These are phyloP conservation scores for Tinamus major DNA, from an alignment of 2,797 vertebrate genomes.

Conservation along the genomic window DNA sequence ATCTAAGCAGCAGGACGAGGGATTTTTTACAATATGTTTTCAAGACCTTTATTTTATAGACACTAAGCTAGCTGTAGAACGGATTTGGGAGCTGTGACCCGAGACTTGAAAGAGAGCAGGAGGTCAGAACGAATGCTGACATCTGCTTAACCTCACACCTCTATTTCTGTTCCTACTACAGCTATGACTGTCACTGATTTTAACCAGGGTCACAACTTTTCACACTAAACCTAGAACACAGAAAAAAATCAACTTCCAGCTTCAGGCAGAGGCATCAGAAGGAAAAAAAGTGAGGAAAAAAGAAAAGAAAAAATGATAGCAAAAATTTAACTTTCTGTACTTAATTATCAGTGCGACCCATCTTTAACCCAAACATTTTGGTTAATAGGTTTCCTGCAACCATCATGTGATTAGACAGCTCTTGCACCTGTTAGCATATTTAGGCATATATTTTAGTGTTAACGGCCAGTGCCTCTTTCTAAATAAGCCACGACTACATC, in stretches of 20 bases:
- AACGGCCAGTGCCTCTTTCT: slow-evolving; percentile 56
- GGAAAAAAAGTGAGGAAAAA: not conserved
- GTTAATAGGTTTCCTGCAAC: slow-evolving; percentile 75
- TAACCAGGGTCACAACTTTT: slow-evolving; percentile 44
- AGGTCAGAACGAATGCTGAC: slow-evolving; percentile 25
- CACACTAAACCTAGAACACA: not conserved
- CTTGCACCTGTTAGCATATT: slow-evolving; percentile 74
- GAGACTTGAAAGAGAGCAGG: slow-evolving; percentile 38
- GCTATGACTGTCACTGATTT: slow-evolving; percentile 56
- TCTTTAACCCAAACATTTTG: slow-evolving; percentile 70
- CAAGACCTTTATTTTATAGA: slow-evolving; percentile 3
- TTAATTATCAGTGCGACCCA: slow-evolving; percentile 70
- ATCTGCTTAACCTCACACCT: slow-evolving; percentile 56
- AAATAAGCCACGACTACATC: slow-evolving; percentile 76
- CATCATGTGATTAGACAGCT: slow-evolving; percentile 59
- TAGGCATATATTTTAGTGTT: slow-evolving; percentile 64
- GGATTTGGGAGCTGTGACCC: slow-evolving; percentile 15
- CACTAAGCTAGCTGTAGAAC: not conserved
- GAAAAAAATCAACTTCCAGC: slow-evolving; percentile 16
- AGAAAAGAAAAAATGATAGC: not conserved
- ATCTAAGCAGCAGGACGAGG: not conserved
- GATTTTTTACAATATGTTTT: not conserved
- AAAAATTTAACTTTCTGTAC: slow-evolving; percentile 32
- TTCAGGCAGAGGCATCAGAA: not conserved
- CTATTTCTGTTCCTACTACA: slow-evolving; percentile 60